Base-by-base conservation (phyloP, 2,797 vertebrate species). In the Helarctos malayanus region DNA sequence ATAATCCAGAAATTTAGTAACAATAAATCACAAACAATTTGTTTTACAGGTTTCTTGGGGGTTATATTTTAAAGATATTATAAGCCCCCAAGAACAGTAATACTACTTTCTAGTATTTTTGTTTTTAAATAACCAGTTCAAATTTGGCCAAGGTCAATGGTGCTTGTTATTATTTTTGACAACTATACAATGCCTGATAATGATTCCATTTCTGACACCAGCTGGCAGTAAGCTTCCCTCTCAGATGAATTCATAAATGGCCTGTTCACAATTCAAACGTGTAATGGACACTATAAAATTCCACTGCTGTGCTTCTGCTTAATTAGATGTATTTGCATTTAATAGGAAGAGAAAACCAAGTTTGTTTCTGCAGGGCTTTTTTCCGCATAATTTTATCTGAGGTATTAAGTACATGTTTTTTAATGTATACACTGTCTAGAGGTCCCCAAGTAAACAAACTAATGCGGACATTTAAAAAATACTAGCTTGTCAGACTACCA, bases 151-250 rank as follows among this genome's bases (percentile, higher is more conserved):
- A 81, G 15, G 63, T 96, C 95, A 96, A 5, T 65, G 85, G 83
- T 91, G 69, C 59, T 95, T 94, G 69, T 81, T 96, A 96, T 95
- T 97, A 90, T 94, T 98, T 93, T 92, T 93, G 91, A 97, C 94
- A 97, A 69, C 91, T 81, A 61, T 78, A 89, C 89, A 93, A 93
- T 96, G 68, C 73, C 82, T 1, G 3, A 49, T 97, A 83, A 89
- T 76, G 73, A 88, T 93, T 91, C 41, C 59, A 89, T 95, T 97
- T 85, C 93, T 93, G 85, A 91, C 61, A 95, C 61, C 85, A 97
- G 79, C 63, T 97, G 94, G 89, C 82, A 89, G 38, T 92, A 59
- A 45, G 59, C 35, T 56, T 76, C 54, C 29, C 45, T 94, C 76
- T 86, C 93, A 82, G 89, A 93, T 89, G 85, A 96, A 94, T 92